Percentiles rank a stretch among this genome's conserved stretches.
Evolutionary conservation across 1,140 invertebrate species (phyloP).

Genomic region (Zaprionus africanus): DNA sequence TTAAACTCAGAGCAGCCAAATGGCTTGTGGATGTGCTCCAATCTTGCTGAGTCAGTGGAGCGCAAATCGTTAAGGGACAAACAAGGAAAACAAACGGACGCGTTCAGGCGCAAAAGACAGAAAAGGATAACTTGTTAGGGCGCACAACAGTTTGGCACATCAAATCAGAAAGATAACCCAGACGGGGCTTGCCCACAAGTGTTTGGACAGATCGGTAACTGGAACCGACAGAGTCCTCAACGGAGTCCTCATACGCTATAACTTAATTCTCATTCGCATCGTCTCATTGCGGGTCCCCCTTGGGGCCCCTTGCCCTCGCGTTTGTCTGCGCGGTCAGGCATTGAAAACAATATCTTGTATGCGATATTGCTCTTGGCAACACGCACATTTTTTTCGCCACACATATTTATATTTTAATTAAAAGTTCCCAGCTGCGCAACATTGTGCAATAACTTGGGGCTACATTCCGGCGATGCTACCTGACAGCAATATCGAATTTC

Average conservation of each 20-base stretch:
- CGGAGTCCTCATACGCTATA: background rate
- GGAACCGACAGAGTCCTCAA: constrained; percentile 23
- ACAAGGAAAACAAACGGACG: constrained; percentile 49
- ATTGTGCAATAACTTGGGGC: background rate
- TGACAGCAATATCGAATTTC: background rate
- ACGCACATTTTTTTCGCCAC: background rate
- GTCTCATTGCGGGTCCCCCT: background rate
- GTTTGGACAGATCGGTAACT: constrained; percentile 31
- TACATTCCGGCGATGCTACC: background rate
- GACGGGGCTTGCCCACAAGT: background rate
- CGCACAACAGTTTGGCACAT: constrained; percentile 22
- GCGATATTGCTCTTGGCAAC: constrained; percentile 16
- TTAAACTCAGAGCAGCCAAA: constrained; percentile 3
- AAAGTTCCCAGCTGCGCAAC: constrained; percentile 1
- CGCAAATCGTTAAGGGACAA: constrained; percentile 60
- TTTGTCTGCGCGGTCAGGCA: constrained; percentile 24
- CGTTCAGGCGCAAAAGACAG: constrained; percentile 58
- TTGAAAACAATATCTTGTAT: constrained; percentile 22
- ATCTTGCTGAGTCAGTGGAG: constrained; percentile 55
- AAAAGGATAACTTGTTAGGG: constrained; percentile 59
- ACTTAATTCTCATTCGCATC: constrained; percentile 8
- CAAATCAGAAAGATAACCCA: background rate
- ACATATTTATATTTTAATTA: constrained; percentile 8
- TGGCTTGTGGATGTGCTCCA: constrained; percentile 10
- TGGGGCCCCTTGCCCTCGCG: background rate